Evolutionary conservation across 2,113 vertebrate genomes (phyloP).

Genomic region (Redunca redunca): DNA sequence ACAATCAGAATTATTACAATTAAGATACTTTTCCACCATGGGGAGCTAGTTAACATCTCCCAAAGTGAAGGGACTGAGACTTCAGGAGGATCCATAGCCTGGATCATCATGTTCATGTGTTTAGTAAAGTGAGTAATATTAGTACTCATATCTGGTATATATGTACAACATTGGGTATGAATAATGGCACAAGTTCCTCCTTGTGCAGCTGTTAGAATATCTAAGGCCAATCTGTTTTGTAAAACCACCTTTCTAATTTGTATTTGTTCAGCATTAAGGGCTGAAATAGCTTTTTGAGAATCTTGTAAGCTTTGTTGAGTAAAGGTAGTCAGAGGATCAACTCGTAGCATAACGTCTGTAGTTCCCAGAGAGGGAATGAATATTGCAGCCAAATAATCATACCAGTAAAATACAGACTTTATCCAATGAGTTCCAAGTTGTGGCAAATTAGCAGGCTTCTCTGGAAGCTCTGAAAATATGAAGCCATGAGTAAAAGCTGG

Average conservation of each 20-base stretch:
- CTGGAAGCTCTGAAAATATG: neutral
- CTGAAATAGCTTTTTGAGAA: neutral
- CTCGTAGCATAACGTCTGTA: fast-evolving
- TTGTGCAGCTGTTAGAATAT: neutral
- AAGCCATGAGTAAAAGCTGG: neutral
- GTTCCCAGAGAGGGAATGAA: neutral
- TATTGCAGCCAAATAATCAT: neutral
- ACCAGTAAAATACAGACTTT: neutral
- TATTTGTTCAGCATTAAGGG: neutral
- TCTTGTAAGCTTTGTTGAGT: neutral
- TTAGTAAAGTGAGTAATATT: neutral
- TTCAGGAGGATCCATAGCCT: neutral
- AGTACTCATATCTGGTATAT: neutral
- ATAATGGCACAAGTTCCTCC: neutral
- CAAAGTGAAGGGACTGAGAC: neutral
- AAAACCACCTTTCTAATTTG: neutral
- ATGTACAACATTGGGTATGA: neutral
- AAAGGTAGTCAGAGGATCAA: neutral
- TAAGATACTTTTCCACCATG: neutral
- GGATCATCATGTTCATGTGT: neutral
- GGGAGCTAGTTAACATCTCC: neutral
- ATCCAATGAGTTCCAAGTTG: neutral
- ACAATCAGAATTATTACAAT: neutral
- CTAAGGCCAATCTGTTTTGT: neutral
- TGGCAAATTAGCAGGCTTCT: neutral